Evolutionary conservation across 2,113 vertebrate species (phyloP).

Genomic region (Crotalus helleri): DNA sequence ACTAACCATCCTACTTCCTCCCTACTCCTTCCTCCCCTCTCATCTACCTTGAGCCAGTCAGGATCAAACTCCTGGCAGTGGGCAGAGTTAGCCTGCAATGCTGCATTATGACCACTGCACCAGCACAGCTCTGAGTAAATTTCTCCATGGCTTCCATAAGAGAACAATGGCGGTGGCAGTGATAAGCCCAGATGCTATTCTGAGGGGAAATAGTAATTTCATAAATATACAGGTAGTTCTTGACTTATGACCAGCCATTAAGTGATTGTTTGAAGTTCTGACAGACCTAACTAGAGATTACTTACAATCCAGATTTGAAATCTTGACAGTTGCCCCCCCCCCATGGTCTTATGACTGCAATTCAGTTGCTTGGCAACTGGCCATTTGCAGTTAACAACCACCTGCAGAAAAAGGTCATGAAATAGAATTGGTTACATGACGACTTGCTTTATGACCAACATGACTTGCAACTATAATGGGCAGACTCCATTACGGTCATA

Average conservation of each 20-base stretch:
- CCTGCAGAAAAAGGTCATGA: neutral
- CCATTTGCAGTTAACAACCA: neutral
- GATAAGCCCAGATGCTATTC: neutral
- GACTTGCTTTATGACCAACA: neutral
- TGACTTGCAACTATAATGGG: no score
- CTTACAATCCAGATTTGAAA: neutral
- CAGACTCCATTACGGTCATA: neutral
- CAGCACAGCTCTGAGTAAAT: neutral
- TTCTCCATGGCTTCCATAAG: neutral
- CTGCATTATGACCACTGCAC: neutral
- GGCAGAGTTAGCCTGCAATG: neutral
- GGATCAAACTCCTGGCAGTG: neutral
- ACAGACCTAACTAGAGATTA: neutral
- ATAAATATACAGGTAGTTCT: neutral
- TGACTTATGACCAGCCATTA: neutral
- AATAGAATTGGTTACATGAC: neutral
- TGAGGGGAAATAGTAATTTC: neutral
- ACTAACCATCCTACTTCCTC: no score
- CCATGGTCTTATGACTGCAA: neutral
- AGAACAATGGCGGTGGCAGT: neutral
- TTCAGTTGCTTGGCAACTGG: neutral
- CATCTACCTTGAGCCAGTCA: neutral
- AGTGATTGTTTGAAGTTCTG: neutral
- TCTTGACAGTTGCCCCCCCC: neutral
- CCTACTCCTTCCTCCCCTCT: no score